phyloP scores from a whole-genome alignment of 2,797 vertebrate species.

The Acanthopagrus latus region DNA sequence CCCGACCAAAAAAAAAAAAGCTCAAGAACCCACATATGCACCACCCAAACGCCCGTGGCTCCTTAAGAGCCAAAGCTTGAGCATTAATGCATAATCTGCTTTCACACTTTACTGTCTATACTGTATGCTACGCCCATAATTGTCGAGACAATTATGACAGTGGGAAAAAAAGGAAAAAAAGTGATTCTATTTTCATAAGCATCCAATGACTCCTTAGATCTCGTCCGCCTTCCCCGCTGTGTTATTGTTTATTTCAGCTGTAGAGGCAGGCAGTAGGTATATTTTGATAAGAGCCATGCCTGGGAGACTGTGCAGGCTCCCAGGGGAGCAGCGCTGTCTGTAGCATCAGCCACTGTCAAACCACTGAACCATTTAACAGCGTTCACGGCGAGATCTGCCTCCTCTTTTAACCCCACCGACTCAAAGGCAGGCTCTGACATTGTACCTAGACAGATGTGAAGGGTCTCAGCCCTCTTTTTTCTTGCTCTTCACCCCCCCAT shows the following conservation, averaged over 20 bases:
- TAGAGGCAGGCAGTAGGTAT: constrained; percentile 76
- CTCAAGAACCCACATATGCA: constrained; percentile 59
- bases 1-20: constrained; percentile 32
- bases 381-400: constrained; percentile 82
- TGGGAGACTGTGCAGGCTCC: constrained; percentile 75
- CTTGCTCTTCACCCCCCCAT: constrained; percentile 12
- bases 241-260: constrained; percentile 80
- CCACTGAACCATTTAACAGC: constrained; percentile 89
- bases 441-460: constrained; percentile 84
- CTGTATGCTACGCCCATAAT: constrained; percentile 72
- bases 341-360: constrained; percentile 88
- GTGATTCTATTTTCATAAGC: constrained; percentile 75
- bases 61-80: constrained; percentile 64
- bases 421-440: constrained; percentile 83
- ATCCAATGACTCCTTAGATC: constrained; percentile 76
- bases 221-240: constrained; percentile 68
- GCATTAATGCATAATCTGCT: constrained; percentile 77
- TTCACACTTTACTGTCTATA: constrained; percentile 77
- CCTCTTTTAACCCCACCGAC: constrained; percentile 84
- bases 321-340: constrained; percentile 79
- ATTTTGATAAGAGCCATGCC: constrained; percentile 83
- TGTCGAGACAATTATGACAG: constrained; percentile 79
- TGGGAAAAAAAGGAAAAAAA: constrained; percentile 42
- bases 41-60: constrained; percentile 70
- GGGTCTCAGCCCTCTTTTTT: constrained; percentile 61